Conservation (phyloP, 2,113 vertebrate species). For the Anseranas semipalmata region DNA sequence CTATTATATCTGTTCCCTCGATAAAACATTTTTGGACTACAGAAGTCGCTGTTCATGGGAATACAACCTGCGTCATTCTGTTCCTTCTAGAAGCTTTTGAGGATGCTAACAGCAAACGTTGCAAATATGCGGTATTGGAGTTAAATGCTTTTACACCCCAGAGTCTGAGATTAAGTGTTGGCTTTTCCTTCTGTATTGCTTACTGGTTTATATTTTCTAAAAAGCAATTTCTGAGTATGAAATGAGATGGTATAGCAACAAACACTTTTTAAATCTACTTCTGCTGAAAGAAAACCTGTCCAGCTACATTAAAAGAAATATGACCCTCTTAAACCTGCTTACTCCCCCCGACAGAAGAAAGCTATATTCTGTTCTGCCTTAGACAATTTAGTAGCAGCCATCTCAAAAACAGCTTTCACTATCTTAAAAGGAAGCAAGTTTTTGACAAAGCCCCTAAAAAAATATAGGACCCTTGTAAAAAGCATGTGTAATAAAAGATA, state of each 20-base stretch:
- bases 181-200: background rate
- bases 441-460: background rate
- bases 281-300: background rate
- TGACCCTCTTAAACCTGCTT: background rate
- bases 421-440: background rate
- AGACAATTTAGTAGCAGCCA: slow-evolving; percentile 16
- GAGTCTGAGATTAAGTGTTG: background rate
- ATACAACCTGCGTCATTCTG: background rate
- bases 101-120: background rate
- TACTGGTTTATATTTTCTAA: background rate
- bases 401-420: background rate
- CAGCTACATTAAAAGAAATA: slow-evolving; percentile 34
- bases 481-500: background rate
- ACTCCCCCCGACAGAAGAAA: background rate
- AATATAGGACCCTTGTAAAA: background rate
- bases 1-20: background rate
- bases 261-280: background rate
- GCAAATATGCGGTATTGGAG: background rate
- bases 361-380: background rate
- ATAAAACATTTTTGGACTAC: background rate
- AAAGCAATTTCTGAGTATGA: background rate
- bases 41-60: background rate
- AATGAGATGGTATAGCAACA: background rate
- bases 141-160: background rate
- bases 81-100: background rate